Evolutionary conservation across 2,113 vertebrate species (phyloP), one percentile per base, ranked within the genome.

Genomic region (Alaudala cheleensis): DNA sequence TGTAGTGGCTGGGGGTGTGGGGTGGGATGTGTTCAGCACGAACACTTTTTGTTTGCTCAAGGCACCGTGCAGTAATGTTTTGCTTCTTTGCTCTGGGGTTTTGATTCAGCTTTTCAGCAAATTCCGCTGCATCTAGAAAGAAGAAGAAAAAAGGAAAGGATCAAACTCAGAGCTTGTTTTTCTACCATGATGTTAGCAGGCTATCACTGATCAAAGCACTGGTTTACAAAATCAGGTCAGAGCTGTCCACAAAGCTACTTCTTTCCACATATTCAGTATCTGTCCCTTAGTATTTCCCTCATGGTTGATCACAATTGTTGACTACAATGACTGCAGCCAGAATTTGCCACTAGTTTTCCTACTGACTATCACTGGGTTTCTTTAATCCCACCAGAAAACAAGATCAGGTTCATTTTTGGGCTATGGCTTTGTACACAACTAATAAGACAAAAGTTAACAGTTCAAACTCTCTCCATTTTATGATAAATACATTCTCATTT

Each of bases 11-110:
- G 45, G 76, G 50, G 1, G 91, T 74, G 65, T 95, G 81, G 61
- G 90, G 86, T 24, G 98, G 95, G 24, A 98, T 17, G 34, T 98
- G 98, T 95, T 99, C 99, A 77, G 97, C 97, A 37, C 95, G 92
- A 70, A 99, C 60, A 45, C 93, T 97, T 39, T 73, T 93, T 42
- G 99, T 98, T 69, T 45, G 51, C 92, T 99, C 98, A 60, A 99
- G 97, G 73, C 89, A 92, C 47, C 86, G 79, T n/a, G 98, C 97
- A 57, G 88, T 97, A 47, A 99, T 94, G 9, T 93, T 58, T n/a
- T 97, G 97, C 11, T 44, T 84, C 34, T 81, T 97, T 69, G 98
- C 97, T 31, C 62, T 90, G 34, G 17, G 72, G 85, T 98, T 97
- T 29, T 50, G 31, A 80, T 95, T 92, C 66, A 98, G 93, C 39